These are phyloP conservation scores for Pterostichus madidus DNA, from an alignment of 2,888 invertebrate genomes.

Conservation along the genomic window DNA sequence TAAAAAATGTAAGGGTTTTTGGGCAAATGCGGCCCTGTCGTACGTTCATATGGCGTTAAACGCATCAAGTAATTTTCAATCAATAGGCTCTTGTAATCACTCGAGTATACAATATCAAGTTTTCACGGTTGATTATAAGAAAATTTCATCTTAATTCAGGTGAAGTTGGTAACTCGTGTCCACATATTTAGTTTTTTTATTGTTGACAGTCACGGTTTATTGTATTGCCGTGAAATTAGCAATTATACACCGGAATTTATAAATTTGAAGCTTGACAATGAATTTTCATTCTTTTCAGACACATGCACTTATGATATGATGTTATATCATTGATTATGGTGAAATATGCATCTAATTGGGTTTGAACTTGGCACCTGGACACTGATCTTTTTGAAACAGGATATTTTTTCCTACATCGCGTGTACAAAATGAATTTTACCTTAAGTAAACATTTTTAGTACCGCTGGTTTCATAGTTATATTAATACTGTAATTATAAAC, in stretches of 20 bases:
- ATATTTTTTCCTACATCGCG: too few relatives aligned
- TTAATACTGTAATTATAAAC: too few relatives aligned
- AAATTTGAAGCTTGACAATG: conserved; percentile 16
- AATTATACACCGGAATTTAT: conserved; percentile 29
- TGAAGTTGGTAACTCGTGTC: not conserved
- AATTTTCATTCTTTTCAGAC: not conserved
- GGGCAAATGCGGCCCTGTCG: not conserved
- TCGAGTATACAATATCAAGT: conserved; percentile 42
- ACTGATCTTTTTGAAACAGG: too few relatives aligned
- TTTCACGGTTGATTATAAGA: conserved; percentile 49
- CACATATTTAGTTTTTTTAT: conserved; percentile 32
- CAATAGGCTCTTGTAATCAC: conserved; percentile 17
- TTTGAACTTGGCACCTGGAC: too few relatives aligned
- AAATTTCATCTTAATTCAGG: conserved; percentile 36
- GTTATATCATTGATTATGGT: too few relatives aligned
- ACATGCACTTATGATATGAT: conserved; percentile 29
- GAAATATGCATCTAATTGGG: too few relatives aligned
- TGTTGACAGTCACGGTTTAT: conserved; percentile 1
- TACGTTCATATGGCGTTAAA: not conserved
- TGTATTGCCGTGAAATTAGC: conserved; percentile 28
- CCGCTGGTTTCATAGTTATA: too few relatives aligned
- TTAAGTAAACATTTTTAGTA: too few relatives aligned
- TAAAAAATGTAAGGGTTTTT: not conserved
- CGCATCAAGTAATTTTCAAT: conserved; percentile 33
- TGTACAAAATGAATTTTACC: too few relatives aligned